phyloP scores from a whole-genome alignment of 2,888 invertebrate species.

The Hololepta plana region DNA sequence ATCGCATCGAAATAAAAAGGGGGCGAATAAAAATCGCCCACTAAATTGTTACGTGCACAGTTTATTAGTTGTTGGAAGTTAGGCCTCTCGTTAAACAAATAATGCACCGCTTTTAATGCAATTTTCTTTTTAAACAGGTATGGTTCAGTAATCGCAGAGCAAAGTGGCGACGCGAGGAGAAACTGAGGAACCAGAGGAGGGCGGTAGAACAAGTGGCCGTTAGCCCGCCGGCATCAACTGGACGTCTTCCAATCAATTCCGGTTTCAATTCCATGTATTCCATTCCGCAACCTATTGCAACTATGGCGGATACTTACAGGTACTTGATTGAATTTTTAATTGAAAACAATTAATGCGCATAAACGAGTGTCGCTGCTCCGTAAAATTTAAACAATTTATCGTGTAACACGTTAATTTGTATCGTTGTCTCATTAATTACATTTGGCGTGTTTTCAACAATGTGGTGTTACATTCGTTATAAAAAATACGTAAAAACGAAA shows the following conservation, averaged over 20 bases:
- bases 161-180: slow-evolving; percentile 98
- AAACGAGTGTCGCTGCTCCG: slow-evolving; percentile 14
- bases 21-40: too few relatives aligned
- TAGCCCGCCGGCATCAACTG: slow-evolving; percentile 39
- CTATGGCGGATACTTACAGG: slow-evolving; percentile 81
- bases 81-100: too few relatives aligned
- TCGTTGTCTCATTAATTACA: neutral
- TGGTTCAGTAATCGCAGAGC: slow-evolving; percentile 99
- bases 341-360: slow-evolving; percentile 13
- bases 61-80: too few relatives aligned
- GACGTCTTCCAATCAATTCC: slow-evolving; percentile 56
- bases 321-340: slow-evolving; percentile 22
- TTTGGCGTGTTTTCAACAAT: slow-evolving; percentile 1
- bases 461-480: too few relatives aligned
- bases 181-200: slow-evolving; percentile 81
- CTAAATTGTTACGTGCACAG: too few relatives aligned
- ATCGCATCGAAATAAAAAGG: too few relatives aligned
- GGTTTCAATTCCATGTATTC: slow-evolving; percentile 93
- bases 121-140: slow-evolving; percentile 47
- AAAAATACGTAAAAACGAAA: too few relatives aligned
- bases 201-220: slow-evolving; percentile 36
- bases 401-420: slow-evolving; percentile 3
- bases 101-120: neutral
- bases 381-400: slow-evolving; percentile 15
- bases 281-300: slow-evolving; percentile 84